Base-by-base conservation (phyloP, 1,140 invertebrate genomes). In the Spodoptera frugiperda region DNA sequence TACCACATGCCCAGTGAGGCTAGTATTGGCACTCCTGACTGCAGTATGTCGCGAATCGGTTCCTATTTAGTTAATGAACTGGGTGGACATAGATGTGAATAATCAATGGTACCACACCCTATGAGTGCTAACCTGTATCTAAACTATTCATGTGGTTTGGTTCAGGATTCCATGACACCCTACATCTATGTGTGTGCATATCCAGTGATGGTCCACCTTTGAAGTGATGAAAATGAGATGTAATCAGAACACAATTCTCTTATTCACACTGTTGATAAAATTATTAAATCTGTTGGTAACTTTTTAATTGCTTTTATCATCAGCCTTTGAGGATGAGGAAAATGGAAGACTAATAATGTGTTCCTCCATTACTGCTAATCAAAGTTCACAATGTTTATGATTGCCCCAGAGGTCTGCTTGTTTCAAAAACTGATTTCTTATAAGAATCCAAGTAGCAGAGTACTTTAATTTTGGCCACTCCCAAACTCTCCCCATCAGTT, bases 71-170 rank as follows among this genome's bases (percentile, higher is more conserved):
- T 63, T 63, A 44, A 44, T 44, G 44, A 44, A 63, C 59, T 63
- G 33, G 33, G 14, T 33, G 49, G 12, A 51, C 48, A 15, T 51
- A 30, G 19, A 21, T 53, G 65, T 68, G 65, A 68, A 68, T 68
- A 68, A 68, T 68, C 65, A 68, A 68, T 68, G 65, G 65, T 53
- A 68, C 65, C 65, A 68, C 65, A 68, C 65, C 65, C 65, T 68
- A 53, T 51, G 21, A 51, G 25, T 33, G 21, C 48, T 68, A n/a
- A 68, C 65, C 49, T 68, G 49, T 68, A 25, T n/a, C 30, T 14
- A 39, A 9, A 61, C 15, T 68, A 10, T 67, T 25, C 63, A 39
- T 25, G 63, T 49, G 6, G 21, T 49, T 5, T 10, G 5, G 33
- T 39, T 39, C 5, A 39, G 9, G 6, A 39, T 1, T 6, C 33